These are phyloP conservation scores for Ormyrus thymus DNA, from an alignment of 2,888 invertebrate species.

Conservation along the genomic window DNA sequence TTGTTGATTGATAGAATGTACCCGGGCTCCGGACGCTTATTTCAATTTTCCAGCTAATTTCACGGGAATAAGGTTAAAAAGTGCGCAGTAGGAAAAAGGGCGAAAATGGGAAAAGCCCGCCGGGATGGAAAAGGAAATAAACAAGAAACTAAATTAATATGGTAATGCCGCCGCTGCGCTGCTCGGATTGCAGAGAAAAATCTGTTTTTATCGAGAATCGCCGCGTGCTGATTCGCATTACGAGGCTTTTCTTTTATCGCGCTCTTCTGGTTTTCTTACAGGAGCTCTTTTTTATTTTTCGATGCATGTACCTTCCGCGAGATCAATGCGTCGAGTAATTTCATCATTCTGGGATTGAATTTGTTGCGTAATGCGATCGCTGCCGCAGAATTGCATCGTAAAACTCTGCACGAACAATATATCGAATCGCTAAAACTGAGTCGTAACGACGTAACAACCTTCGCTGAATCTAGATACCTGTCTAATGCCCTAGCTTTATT, in stretches of 20 bases:
- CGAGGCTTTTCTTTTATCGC: too few species aligned
- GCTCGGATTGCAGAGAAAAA: too few species aligned
- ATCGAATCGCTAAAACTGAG: slow-evolving; percentile 26
- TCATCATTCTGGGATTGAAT: slow-evolving; percentile 6
- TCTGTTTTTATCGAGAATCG: too few species aligned
- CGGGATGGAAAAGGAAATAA: not conserved
- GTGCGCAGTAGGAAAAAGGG: too few species aligned
- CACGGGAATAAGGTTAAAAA: not conserved
- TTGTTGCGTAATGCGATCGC: slow-evolving; percentile 19
- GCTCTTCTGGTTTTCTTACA: too few species aligned
- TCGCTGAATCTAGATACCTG: too few species aligned
- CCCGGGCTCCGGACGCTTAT: slow-evolving; percentile 15
- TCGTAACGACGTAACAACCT: not conserved
- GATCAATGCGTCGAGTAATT: not conserved
- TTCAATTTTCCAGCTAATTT: slow-evolving; percentile 46
- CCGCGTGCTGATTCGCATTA: too few species aligned
- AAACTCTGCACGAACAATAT: slow-evolving; percentile 13
- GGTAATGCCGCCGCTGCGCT: not conserved
- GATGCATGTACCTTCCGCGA: too few species aligned
- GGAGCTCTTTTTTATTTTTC: too few species aligned
- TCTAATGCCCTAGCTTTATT: too few species aligned
- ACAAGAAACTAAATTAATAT: not conserved
- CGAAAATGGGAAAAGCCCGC: too few species aligned
- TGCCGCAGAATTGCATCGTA: slow-evolving; percentile 6
- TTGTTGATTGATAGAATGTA: slow-evolving; percentile 35